Conservation (phyloP, 1,140 invertebrate genomes). For the Arion vulgaris region DNA sequence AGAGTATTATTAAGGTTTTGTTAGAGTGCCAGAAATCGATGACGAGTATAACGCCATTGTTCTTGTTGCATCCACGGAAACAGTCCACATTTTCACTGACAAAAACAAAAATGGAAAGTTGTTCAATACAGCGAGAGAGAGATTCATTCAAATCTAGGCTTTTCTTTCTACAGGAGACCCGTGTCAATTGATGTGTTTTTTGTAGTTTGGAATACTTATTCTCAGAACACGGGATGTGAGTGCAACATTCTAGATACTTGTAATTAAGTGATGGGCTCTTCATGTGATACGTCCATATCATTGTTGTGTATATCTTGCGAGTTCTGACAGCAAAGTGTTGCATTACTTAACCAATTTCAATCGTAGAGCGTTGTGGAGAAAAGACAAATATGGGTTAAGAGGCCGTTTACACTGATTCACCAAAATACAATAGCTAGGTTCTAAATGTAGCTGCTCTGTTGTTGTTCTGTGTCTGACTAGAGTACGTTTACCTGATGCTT, state of each 20-base stretch:
- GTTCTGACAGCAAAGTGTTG: neutral
- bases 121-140: neutral
- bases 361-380: neutral
- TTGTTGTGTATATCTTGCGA: neutral
- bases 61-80: neutral
- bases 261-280: neutral
- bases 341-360: neutral
- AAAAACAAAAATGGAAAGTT: neutral
- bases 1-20: neutral
- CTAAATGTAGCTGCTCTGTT: neutral
- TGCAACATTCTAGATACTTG: neutral
- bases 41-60: neutral
- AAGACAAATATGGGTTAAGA: slow-evolving; percentile 8
- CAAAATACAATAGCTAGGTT: neutral
- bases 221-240: neutral
- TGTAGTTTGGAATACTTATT: no score
- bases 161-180: no score
- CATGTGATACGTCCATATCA: neutral
- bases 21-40: neutral
- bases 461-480: neutral
- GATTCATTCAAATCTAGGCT: neutral
- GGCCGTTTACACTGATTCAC: neutral
- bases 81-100: neutral
- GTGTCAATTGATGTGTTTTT: no score
- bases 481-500: neutral